phyloP scores from a whole-genome alignment of 1,140 invertebrate genomes.

The Plodia interpunctella region DNA sequence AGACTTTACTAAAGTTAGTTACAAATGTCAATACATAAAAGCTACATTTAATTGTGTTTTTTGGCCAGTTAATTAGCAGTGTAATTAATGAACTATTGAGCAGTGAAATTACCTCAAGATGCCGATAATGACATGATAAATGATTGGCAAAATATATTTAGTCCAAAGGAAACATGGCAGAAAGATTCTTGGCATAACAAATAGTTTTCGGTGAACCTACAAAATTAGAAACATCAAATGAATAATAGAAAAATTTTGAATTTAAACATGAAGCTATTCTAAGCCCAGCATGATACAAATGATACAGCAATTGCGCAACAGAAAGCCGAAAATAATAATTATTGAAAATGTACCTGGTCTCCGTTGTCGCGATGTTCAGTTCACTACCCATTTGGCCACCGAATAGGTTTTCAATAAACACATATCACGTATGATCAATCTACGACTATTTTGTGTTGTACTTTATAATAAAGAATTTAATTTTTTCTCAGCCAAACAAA shows the following conservation, averaged over 20 bases:
- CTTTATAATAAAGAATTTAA: background rate
- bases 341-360: constrained; percentile 47
- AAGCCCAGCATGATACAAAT: constrained; percentile 13
- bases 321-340: constrained; percentile 16
- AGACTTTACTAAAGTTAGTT: background rate
- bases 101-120: constrained; percentile 43
- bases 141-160: constrained; percentile 41
- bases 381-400: constrained; percentile 63
- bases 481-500: background rate
- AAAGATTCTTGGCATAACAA: constrained; percentile 45
- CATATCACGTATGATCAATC: constrained; percentile 25
- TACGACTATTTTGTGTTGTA: background rate
- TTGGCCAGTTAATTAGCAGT: background rate
- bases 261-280: background rate
- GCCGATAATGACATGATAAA: constrained; percentile 44
- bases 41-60: background rate
- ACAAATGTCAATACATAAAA: background rate
- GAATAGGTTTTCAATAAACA: constrained; percentile 24
- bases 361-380: constrained; percentile 45
- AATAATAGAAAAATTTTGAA: constrained; percentile 10
- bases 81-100: constrained; percentile 19
- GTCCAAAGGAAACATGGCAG: constrained; percentile 45
- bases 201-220: constrained; percentile 18
- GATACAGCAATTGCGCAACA: constrained; percentile 33
- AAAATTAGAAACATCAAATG: constrained; percentile 17